Base-by-base conservation (phyloP, 2,888 invertebrate species). In the Dinocampus coccinellae region DNA sequence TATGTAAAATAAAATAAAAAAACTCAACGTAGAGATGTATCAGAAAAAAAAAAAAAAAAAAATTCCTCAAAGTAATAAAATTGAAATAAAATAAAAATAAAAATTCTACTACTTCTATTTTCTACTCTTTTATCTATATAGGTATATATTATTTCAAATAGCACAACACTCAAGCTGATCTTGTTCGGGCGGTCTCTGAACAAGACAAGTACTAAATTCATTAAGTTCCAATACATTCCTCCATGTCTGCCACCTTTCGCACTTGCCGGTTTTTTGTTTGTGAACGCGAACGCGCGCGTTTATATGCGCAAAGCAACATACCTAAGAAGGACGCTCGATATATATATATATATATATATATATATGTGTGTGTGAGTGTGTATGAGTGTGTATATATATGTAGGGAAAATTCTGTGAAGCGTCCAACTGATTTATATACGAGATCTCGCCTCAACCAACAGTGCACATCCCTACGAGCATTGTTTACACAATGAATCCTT, bases 161-260 rank as follows among this genome's bases (percentile, higher is more conserved):
- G 75, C 69, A 70, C 69, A 65, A 62, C 16, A n/a, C 16, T 55
- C 39, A n/a, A n/a, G 57, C 61, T 61, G 57, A 42, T 53, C 53
- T 69, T 26, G 55, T 29, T 66, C 24, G 36, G 47, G 67, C 33
- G 7, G 42, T 10, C 29, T 52, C 55, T 62, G 55, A 29, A 36
- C 57, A 47, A 64, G 67, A 72, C 75, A 68, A 73, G 67, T 77
- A 77, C 74, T 77, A 74, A 75, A 77, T 79, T 77, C 80, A 77
- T 80, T 76, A 76, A 76, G 67, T 77, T 77, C 77, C 76, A 75
- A 79, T 79, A 75, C 73, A 77, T 78, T 76, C 77, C 77, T 71
- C 26, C 74, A 65, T 75, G 77, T 76, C 75, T 76, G 57, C 75
- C 70, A 63, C 72, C 70, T 70, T 69, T 71, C 68, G 72, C 74